Evolutionary conservation across 2,797 vertebrate genomes (phyloP).

Genomic region (Zalophus californianus): DNA sequence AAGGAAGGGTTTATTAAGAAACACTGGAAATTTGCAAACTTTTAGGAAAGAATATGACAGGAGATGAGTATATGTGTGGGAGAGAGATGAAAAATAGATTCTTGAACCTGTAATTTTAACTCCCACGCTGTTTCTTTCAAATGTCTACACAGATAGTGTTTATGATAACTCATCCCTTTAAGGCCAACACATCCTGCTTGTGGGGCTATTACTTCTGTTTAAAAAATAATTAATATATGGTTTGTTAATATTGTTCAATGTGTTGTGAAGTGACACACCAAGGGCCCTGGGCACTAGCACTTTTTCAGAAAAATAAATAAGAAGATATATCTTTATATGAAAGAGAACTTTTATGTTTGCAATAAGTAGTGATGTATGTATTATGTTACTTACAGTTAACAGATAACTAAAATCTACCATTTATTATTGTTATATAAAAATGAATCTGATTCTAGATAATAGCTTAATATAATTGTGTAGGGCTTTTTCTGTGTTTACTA

Average conservation of each 20-base stretch:
- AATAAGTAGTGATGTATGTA: neutral
- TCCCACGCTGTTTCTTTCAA: slow-evolving; percentile 88
- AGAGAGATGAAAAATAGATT: slow-evolving; percentile 86
- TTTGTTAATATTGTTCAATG: neutral
- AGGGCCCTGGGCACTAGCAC: neutral
- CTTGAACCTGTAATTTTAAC: slow-evolving; percentile 88
- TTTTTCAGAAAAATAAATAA: slow-evolving; percentile 62
- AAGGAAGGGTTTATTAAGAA: slow-evolving; percentile 77
- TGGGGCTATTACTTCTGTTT: slow-evolving; percentile 73
- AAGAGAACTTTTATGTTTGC: neutral
- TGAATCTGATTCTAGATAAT: slow-evolving; percentile 33
- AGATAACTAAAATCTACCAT: slow-evolving; percentile 7
- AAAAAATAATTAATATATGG: slow-evolving; percentile 73
- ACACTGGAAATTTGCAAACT: slow-evolving; percentile 82
- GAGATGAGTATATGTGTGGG: slow-evolving; percentile 83
- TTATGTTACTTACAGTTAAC: neutral
- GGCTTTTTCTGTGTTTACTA: neutral
- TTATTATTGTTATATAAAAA: neutral
- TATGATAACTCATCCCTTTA: slow-evolving; percentile 81
- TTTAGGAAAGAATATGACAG: slow-evolving; percentile 83
- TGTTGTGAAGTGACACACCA: neutral
- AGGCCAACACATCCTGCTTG: slow-evolving; percentile 71
- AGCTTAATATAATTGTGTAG: neutral
- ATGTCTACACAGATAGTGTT: slow-evolving; percentile 82
- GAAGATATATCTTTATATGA: slow-evolving; percentile 37